A percentile compares a stretch with the other conserved stretches of the same genome.
phyloP scores from a whole-genome alignment of 2,797 vertebrate species.

The Microctenopoma stevenorrisi region DNA sequence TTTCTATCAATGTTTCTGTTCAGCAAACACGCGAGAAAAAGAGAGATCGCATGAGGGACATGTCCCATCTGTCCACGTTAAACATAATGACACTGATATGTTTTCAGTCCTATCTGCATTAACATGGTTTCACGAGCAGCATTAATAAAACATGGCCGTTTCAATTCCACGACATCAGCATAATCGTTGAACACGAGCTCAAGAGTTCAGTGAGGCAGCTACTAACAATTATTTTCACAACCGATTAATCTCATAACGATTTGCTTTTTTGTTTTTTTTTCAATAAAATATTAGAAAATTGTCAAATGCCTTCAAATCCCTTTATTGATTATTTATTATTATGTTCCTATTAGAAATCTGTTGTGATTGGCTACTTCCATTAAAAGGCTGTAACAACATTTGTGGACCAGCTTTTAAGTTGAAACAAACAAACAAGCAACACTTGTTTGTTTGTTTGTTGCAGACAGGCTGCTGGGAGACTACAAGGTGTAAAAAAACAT shows the following conservation, averaged over 20 bases:
- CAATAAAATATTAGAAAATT: too few species aligned
- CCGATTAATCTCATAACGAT: background rate
- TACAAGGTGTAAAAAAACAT: background rate
- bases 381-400: too few species aligned
- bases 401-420: too few species aligned
- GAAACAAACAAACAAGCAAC: background rate
- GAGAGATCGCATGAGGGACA: background rate
- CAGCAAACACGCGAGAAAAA: too few species aligned
- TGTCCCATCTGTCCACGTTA: background rate
- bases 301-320: too few species aligned
- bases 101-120: background rate
- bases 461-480: background rate
- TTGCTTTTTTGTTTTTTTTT: too few species aligned
- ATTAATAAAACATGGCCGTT: conserved; percentile 13
- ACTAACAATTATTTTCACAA: background rate
- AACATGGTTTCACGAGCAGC: background rate
- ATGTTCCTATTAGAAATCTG: too few species aligned
- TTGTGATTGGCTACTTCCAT: too few species aligned
- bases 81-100: background rate
- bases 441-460: background rate
- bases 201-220: background rate
- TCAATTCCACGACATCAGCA: background rate
- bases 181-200: background rate
- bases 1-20: background rate
- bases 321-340: too few species aligned